Conservation (phyloP, 2,888 invertebrate genomes). For the Pyrrhosoma nymphula region DNA sequence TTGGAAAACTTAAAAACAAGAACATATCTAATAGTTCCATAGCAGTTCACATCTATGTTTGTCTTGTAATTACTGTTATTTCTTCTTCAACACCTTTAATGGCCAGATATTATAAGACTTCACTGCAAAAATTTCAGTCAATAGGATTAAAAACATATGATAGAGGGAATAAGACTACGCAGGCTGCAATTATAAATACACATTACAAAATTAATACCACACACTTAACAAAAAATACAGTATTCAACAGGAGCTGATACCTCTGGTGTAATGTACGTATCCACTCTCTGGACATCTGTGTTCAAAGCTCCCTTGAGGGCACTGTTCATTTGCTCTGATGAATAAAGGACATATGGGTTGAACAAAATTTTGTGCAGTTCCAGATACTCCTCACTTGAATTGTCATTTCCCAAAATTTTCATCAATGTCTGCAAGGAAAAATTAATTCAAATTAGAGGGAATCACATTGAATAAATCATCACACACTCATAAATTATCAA, state of each 20-base stretch:
- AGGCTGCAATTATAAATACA: too few species aligned
- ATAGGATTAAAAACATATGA: too few species aligned
- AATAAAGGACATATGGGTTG: constrained; percentile 87
- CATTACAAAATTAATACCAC: too few species aligned
- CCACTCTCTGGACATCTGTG: constrained; percentile 83
- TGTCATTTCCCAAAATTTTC: constrained; percentile 82
- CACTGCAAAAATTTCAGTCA: too few species aligned
- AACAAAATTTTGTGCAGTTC: constrained; percentile 90
- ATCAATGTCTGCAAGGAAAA: constrained; percentile 83
- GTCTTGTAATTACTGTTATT: too few species aligned
- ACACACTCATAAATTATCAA: background rate
- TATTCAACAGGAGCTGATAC: constrained; percentile 75
- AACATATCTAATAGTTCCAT: too few species aligned
- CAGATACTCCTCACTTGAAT: constrained; percentile 81
- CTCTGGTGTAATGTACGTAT: constrained; percentile 83
- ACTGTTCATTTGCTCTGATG: constrained; percentile 81
- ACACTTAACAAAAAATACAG: background rate
- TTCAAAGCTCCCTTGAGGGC: constrained; percentile 84
- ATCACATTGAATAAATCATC: constrained; percentile 2
- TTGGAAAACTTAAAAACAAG: too few species aligned
- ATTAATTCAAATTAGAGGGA: constrained; percentile 1
- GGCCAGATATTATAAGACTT: too few species aligned
- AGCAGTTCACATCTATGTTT: too few species aligned
- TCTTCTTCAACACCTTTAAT: too few species aligned
- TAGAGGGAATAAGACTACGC: background rate